Evolutionary conservation across 1,140 invertebrate species (phyloP).

Genomic region (Drosophila jambulina): DNA sequence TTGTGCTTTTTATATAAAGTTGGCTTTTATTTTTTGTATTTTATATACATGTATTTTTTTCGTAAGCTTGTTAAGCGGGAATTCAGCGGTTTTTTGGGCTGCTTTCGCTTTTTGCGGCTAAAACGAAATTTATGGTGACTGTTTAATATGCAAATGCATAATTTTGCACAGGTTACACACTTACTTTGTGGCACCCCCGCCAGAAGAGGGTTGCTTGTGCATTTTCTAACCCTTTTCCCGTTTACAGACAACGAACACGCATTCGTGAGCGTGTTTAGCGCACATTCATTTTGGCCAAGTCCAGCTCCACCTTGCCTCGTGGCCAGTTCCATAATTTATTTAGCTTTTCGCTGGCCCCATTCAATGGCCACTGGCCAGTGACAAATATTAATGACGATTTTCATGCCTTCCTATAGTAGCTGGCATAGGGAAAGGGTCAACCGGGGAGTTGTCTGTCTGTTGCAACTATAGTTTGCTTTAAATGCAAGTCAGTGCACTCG

Average conservation of each 20-base stretch:
- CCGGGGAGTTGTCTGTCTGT: slow-evolving; percentile 30
- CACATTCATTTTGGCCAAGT: slow-evolving; percentile 69
- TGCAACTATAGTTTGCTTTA: slow-evolving; percentile 23
- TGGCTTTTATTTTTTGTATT: slow-evolving; percentile 8
- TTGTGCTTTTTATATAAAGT: slow-evolving; percentile 20
- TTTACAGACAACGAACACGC: slow-evolving; percentile 78
- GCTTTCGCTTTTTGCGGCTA: slow-evolving; percentile 51
- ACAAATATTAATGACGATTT: slow-evolving; percentile 84
- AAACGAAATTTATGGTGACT: slow-evolving; percentile 60
- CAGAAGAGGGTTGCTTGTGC: slow-evolving; percentile 41
- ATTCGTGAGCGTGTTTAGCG: slow-evolving; percentile 69
- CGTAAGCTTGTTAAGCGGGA: slow-evolving; percentile 50
- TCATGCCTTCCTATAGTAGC: slow-evolving; percentile 73
- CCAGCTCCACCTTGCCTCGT: slow-evolving; percentile 44
- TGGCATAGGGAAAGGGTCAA: not conserved
- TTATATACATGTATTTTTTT: slow-evolving; percentile 1
- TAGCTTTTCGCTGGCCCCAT: slow-evolving; percentile 53
- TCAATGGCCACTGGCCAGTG: slow-evolving; percentile 79
- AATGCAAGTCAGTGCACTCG: slow-evolving; percentile 34
- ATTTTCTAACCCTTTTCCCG: slow-evolving; percentile 60
- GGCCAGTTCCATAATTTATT: slow-evolving; percentile 73
- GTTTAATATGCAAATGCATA: slow-evolving; percentile 83
- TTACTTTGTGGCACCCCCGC: slow-evolving; percentile 35
- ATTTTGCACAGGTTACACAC: slow-evolving; percentile 64
- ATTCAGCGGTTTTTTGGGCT: slow-evolving; percentile 27